Conservation (phyloP, 92 coral and sea anemone species). For the Virgularia gustaviana region DNA sequence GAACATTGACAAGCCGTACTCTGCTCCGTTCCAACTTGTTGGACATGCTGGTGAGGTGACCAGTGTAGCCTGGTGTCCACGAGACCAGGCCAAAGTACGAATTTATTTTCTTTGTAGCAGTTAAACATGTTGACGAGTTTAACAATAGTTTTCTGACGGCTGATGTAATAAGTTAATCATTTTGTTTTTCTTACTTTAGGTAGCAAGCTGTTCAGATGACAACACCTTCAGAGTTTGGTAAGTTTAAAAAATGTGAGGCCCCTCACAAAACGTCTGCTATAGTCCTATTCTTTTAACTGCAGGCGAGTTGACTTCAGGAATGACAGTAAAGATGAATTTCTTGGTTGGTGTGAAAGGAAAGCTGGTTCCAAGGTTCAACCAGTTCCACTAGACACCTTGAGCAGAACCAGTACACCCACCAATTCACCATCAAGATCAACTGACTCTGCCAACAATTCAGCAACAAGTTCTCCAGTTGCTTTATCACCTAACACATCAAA, state of each 20-base stretch:
- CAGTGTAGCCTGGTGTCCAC: conserved; percentile 91
- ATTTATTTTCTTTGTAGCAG: neutral
- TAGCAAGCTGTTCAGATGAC: conserved; percentile 95
- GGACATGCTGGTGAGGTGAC: conserved; percentile 95
- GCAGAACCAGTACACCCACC: conserved; percentile 9
- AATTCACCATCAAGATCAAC: conserved; percentile 17
- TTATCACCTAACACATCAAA: conserved; percentile 44
- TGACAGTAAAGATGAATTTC: conserved; percentile 25
- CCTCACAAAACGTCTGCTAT: neutral
- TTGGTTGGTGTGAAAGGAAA: conserved; percentile 54
- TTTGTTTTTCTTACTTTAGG: conserved; percentile 44
- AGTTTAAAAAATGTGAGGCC: neutral
- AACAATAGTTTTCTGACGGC: neutral
- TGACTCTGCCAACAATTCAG: conserved; percentile 1
- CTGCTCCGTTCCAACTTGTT: conserved; percentile 65
- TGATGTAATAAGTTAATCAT: neutral
- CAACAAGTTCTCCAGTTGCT: conserved; percentile 35
- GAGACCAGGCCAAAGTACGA: conserved; percentile 84
- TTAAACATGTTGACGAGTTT: neutral
- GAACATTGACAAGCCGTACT: conserved; percentile 66
- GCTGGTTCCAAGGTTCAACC: conserved; percentile 1
- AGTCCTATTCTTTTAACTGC: neutral
- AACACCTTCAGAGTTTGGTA: conserved; percentile 82
- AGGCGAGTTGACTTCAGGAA: conserved; percentile 49
- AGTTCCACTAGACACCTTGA: neutral